Evolutionary conservation across 2,797 vertebrate species (phyloP).

Genomic region (Cynopterus sphinx): DNA sequence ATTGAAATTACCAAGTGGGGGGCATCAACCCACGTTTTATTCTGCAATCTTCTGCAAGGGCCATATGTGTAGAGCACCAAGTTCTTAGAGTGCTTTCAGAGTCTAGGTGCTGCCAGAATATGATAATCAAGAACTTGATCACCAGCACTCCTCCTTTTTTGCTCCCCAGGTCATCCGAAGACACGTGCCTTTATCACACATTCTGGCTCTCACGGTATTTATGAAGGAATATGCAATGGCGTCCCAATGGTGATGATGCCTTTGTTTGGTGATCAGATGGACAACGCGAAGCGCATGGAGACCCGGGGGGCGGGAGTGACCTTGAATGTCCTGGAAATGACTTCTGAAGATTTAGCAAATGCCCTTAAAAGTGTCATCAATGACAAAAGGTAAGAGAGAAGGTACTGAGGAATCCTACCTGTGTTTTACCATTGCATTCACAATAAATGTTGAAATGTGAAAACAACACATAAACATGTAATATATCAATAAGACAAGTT

Average conservation of each 20-base stretch:
- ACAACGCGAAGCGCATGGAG: slow-evolving; percentile 90
- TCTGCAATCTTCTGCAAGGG: not conserved
- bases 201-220: slow-evolving; percentile 92
- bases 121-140: not conserved
- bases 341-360: slow-evolving; percentile 85
- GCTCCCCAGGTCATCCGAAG: slow-evolving; percentile 87
- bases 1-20: not conserved
- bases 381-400: slow-evolving; percentile 88
- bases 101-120: not conserved
- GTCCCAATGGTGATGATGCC: slow-evolving; percentile 96
- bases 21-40: too few relatives aligned
- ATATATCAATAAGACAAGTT: not conserved
- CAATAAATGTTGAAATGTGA: not conserved
- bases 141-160: not conserved
- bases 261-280: slow-evolving; percentile 91
- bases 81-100: not conserved
- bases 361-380: slow-evolving; percentile 90
- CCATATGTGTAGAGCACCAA: rapidly evolving
- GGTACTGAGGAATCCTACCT: not conserved
- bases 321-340: slow-evolving; percentile 88
- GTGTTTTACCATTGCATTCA: not conserved
- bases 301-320: slow-evolving; percentile 88
- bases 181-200: slow-evolving; percentile 95
- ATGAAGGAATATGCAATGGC: slow-evolving; percentile 93
- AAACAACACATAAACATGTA: not conserved